phyloP scores from a whole-genome alignment of 1,140 invertebrate genomes.

The Eupeodes corollae region DNA sequence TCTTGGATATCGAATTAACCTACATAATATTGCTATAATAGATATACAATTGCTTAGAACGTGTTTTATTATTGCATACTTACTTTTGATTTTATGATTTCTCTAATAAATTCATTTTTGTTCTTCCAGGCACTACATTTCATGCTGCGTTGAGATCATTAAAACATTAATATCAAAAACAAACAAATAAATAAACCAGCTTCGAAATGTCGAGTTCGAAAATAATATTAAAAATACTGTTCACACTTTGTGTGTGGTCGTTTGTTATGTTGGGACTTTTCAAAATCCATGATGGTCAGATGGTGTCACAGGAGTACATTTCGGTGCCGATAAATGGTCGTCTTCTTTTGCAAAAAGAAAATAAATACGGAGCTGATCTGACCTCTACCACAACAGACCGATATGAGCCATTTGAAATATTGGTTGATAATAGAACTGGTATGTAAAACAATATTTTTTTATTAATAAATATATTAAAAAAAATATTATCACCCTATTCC shows the following conservation, averaged over 20 bases:
- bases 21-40: no score
- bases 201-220: slow-evolving; percentile 30
- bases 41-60: no score
- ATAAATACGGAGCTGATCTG: slow-evolving; percentile 24
- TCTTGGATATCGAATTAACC: no score
- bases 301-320: slow-evolving; percentile 23
- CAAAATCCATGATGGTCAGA: slow-evolving; percentile 33
- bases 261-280: slow-evolving; percentile 35
- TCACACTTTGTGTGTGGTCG: slow-evolving; percentile 35
- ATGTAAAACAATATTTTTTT: no score
- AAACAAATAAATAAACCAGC: not conserved
- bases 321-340: slow-evolving; percentile 30
- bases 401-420: slow-evolving; percentile 33
- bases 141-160: no score
- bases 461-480: not conserved
- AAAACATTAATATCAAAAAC: not conserved
- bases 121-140: no score
- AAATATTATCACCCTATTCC: not conserved
- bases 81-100: no score
- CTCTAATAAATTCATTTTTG: no score
- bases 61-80: no score
- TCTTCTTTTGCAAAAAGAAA: slow-evolving; percentile 33
- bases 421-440: slow-evolving; percentile 37
- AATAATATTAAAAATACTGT: slow-evolving; percentile 34
- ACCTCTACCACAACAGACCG: slow-evolving; percentile 35